Conservation (phyloP, 1,140 invertebrate species). For the Pogonognathellus flavescens region DNA sequence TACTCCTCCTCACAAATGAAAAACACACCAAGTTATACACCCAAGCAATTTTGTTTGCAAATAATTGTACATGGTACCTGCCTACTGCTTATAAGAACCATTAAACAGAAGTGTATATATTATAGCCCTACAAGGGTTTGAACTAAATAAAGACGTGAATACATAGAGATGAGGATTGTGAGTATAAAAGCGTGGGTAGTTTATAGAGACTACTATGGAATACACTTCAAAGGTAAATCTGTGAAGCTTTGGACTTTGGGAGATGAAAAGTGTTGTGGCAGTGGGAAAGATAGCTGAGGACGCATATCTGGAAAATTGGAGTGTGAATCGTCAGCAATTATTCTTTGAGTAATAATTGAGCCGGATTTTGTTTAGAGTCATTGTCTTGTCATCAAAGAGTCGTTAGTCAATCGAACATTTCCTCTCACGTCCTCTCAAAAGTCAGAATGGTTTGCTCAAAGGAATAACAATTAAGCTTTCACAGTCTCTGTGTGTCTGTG, state of each 20-base stretch:
- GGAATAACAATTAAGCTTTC: constrained; percentile 21
- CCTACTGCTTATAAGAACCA: too few relatives aligned
- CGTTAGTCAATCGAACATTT: constrained; percentile 1
- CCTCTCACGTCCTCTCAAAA: not conserved
- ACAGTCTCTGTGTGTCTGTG: not conserved
- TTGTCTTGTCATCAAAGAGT: constrained; percentile 37
- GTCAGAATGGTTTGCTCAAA: not conserved
- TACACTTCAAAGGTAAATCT: not conserved
- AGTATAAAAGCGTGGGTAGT: too few relatives aligned
- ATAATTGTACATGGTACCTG: too few relatives aligned
- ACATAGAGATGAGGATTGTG: too few relatives aligned
- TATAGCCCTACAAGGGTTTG: too few relatives aligned
- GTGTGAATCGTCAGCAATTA: constrained; percentile 22
- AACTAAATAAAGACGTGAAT: too few relatives aligned
- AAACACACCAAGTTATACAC: too few relatives aligned
- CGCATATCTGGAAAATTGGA: constrained; percentile 32
- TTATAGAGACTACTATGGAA: too few relatives aligned
- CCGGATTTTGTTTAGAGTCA: constrained; percentile 9
- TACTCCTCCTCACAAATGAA: too few relatives aligned
- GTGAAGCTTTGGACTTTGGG: not conserved
- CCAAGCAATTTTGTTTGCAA: too few relatives aligned
- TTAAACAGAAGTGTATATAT: too few relatives aligned
- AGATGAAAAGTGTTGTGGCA: constrained; percentile 11
- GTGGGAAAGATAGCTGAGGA: not conserved
- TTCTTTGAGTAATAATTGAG: constrained; percentile 43